These are phyloP conservation scores for Oryzias celebensis DNA, from an alignment of 2,113 vertebrate genomes.

Conservation along the genomic window DNA sequence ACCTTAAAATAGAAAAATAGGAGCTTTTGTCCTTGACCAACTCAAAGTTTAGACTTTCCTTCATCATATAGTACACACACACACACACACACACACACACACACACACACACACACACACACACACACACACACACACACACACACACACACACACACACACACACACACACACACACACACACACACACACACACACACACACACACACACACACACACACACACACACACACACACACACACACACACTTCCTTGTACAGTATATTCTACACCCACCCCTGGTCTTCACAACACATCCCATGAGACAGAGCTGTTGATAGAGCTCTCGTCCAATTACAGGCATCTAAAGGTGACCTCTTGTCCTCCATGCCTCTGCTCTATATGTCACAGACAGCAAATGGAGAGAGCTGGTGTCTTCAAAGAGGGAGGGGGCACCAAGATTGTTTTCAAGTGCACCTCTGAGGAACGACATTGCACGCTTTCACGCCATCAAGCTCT, in stretches of 20 bases:
- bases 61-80: background rate
- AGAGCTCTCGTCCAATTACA: constrained; percentile 58
- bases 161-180: background rate
- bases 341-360: constrained; percentile 49
- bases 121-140: background rate
- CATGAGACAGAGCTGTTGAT: constrained; percentile 31
- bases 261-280: constrained; percentile 13
- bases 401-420: constrained; percentile 10
- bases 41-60: background rate
- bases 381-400: constrained; percentile 38
- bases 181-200: background rate
- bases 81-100: background rate
- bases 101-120: background rate
- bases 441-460: constrained; percentile 27
- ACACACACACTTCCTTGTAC: constrained; percentile 1
- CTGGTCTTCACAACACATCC: constrained; percentile 5
- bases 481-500: constrained; percentile 28
- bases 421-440: constrained; percentile 18
- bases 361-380: constrained; percentile 29
- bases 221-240: background rate
- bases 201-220: background rate
- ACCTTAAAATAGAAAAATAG: no score
- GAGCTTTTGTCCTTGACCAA: no score
- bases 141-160: background rate
- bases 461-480: constrained; percentile 44